These are phyloP conservation scores for Chromobotia macracanthus DNA, from an alignment of 2,797 vertebrate species.

Conservation along the genomic window DNA sequence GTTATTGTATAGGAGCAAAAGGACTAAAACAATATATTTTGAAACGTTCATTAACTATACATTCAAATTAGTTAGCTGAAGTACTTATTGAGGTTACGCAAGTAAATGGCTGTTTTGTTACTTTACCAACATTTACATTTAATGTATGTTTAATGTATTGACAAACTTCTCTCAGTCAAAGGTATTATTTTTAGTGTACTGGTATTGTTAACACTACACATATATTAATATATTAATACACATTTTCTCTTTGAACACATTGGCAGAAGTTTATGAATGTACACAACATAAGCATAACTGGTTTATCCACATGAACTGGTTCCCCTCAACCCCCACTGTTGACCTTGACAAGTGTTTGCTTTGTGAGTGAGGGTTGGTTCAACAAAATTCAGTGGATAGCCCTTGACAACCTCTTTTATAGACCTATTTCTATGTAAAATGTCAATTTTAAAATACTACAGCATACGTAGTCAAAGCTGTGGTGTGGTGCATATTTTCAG, in stretches of 20 bases:
- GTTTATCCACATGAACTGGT: constrained; percentile 43
- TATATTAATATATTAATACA: neutral
- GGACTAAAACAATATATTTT: too few species aligned
- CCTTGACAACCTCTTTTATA: constrained; percentile 2
- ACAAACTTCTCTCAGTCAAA: constrained; percentile 4
- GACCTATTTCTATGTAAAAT: neutral
- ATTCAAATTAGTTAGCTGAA: neutral
- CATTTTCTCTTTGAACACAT: neutral
- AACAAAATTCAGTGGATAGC: constrained; percentile 14
- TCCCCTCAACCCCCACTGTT: constrained; percentile 35
- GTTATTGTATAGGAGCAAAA: too few species aligned
- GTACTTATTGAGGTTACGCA: neutral
- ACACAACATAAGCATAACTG: constrained; percentile 25
- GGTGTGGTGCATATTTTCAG: too few species aligned
- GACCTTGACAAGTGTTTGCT: constrained; percentile 36
- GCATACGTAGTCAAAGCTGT: neutral
- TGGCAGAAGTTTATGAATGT: neutral
- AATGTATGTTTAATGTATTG: neutral
- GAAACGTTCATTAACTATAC: too few species aligned
- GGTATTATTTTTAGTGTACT: constrained; percentile 20
- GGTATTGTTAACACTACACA: neutral
- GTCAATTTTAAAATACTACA: neutral
- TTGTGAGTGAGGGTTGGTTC: constrained; percentile 33
- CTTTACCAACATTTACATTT: neutral
- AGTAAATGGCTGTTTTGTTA: neutral